Evolutionary conservation across 2,888 invertebrate species (phyloP).

Genomic region (Beris chalybata): DNA sequence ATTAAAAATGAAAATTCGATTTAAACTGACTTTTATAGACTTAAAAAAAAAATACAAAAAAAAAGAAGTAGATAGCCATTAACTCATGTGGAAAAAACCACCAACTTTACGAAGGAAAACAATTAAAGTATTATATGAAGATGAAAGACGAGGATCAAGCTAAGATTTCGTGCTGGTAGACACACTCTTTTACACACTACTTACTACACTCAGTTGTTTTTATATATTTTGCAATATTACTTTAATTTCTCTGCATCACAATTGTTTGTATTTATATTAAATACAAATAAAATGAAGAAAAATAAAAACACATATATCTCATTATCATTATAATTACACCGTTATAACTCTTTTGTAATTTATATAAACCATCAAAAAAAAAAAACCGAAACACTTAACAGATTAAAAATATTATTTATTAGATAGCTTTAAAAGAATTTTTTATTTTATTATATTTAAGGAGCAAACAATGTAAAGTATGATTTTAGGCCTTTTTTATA

Average conservation of each 20-base stretch:
- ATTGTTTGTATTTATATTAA: slow-evolving; percentile 27
- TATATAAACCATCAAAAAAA: not conserved
- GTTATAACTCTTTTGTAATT: not conserved
- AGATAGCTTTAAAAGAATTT: slow-evolving; percentile 29
- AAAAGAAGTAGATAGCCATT: too few species aligned
- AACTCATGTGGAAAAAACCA: too few species aligned
- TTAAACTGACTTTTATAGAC: too few species aligned
- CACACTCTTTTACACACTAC: too few species aligned
- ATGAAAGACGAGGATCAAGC: not conserved
- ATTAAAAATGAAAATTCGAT: too few species aligned
- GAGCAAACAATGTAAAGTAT: slow-evolving; percentile 18
- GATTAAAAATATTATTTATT: slow-evolving; percentile 18
- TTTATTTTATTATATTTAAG: slow-evolving; percentile 13
- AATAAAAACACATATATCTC: not conserved
- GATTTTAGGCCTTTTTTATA: slow-evolving; percentile 20
- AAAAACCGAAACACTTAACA: not conserved
- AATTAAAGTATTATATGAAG: not conserved
- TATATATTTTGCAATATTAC: not conserved
- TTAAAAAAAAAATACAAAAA: too few species aligned
- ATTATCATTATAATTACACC: too few species aligned
- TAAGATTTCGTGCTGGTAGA: not conserved
- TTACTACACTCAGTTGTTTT: not conserved
- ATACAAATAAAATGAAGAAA: slow-evolving; percentile 22
- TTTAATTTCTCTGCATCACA: not conserved
- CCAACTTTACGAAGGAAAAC: slow-evolving; percentile 1